Percentiles rank a stretch among this genome's conserved stretches.
Evolutionary conservation across 1,140 invertebrate species (phyloP).

Genomic region (Scaptomyza hsui): DNA sequence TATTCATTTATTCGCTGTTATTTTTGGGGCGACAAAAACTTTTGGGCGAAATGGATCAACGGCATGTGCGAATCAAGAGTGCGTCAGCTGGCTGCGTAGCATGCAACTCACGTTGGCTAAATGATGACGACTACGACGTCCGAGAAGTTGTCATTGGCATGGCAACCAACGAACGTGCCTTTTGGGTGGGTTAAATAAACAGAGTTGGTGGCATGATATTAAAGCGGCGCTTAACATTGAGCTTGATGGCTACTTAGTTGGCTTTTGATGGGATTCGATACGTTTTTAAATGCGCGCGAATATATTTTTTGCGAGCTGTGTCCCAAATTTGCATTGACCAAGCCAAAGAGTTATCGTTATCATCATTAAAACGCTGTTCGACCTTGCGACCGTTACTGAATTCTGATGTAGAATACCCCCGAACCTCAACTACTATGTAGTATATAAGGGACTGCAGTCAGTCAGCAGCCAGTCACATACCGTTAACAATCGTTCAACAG

Average conservation of each 20-base stretch:
- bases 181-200: not conserved
- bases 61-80: slow-evolving; percentile 26
- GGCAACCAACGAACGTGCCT: slow-evolving; percentile 38
- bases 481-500: slow-evolving; percentile 58
- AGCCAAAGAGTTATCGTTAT: slow-evolving; percentile 64
- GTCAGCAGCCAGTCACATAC: slow-evolving; percentile 69
- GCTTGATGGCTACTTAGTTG: slow-evolving; percentile 57
- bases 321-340: slow-evolving; percentile 51
- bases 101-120: slow-evolving; percentile 69
- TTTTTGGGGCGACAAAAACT: slow-evolving; percentile 42
- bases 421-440: not conserved
- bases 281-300: slow-evolving; percentile 75
- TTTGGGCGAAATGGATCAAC: slow-evolving; percentile 51
- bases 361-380: slow-evolving; percentile 39
- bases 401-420: slow-evolving; percentile 69
- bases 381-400: slow-evolving; percentile 80
- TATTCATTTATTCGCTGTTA: slow-evolving; percentile 34
- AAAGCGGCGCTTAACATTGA: slow-evolving; percentile 76
- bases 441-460: slow-evolving; percentile 66
- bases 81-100: slow-evolving; percentile 30
- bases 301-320: slow-evolving; percentile 38
- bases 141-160: slow-evolving; percentile 37
- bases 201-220: slow-evolving; percentile 54
- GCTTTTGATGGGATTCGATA: slow-evolving; percentile 65
- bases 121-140: slow-evolving; percentile 58